Base-by-base conservation (phyloP, 2,888 invertebrate genomes). In the Diaperis boleti region DNA sequence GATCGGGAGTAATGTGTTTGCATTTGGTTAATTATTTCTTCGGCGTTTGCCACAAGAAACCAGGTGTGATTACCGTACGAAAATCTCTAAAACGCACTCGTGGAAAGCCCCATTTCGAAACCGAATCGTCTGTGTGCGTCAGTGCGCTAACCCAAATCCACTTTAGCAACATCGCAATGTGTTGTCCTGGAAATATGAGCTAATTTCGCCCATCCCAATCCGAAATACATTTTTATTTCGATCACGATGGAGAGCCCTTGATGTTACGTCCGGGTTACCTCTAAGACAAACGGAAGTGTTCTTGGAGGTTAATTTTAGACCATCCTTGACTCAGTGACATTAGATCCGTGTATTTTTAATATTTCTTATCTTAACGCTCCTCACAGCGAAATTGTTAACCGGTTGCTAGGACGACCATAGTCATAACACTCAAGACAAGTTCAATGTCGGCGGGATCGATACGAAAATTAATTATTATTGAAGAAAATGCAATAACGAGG, bases 261-360 rank as follows among this genome's bases (percentile, higher is more conserved):
- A 17, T 26, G 10, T 42, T 15, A 10, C 29, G 29, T 45, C 45
- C 45, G 45, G 45, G 31, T 29, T 45, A 15, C 13, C 15, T 45
- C 45, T 29, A 22, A 22, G 47, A 31, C 15, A 47, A 49, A 49
- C 49, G 49, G 49, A 49, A 49, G 49, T 29, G 31, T n/a, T 8
- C 10, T 31, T 11, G 15, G 26, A 47, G 47, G 47, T 31, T 35
- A 35, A 33, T 49, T 33, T 49, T 7, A 49, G n/a, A 49, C 47
- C 17, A 47, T 45, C 57, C 57, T 57, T 57, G 57, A 57, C 57
- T 57, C 35, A 33, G 33, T 56, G 56, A 45, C 47, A 57, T 57
- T 57, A 35, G 22, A 33, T 57, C 20, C 26, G 20, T 31, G 15
- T 8, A 35, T 35, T 50, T 50, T 50, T 50, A 50, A 35, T n/a